Percentiles rank a stretch among this genome's conserved stretches.
Conservation (phyloP, 2,113 vertebrate genomes). For the Chionodraco myersi region DNA sequence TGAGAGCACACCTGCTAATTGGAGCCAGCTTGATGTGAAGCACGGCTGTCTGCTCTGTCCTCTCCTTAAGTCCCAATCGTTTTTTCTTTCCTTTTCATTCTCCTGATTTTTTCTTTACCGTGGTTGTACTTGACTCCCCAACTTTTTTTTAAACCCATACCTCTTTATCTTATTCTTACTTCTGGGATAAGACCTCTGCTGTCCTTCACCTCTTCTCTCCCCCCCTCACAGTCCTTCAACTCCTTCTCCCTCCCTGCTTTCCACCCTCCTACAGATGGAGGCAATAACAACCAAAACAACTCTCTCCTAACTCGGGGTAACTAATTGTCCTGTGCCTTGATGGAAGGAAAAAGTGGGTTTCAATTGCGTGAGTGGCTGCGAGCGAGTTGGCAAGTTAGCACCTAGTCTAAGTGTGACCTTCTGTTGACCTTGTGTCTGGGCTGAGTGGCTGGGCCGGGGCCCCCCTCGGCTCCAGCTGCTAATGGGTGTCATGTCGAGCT, state of each 20-base stretch:
- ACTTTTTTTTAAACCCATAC: slow-evolving; percentile 22
- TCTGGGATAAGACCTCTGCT: neutral
- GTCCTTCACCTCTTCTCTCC: slow-evolving; percentile 45
- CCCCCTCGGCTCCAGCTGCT: slow-evolving; percentile 76
- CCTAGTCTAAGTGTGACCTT: slow-evolving; percentile 90
- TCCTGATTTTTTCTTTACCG: slow-evolving; percentile 62
- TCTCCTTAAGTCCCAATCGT: slow-evolving; percentile 63
- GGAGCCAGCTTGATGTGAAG: slow-evolving; percentile 96
- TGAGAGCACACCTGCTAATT: slow-evolving; percentile 99
- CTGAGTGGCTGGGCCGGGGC: slow-evolving; percentile 52
- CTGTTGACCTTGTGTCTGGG: slow-evolving; percentile 78
- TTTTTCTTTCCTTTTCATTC: slow-evolving; percentile 28
- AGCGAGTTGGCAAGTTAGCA: slow-evolving; percentile 98
- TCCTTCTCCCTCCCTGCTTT: slow-evolving; percentile 56
- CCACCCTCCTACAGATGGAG: slow-evolving; percentile 82
- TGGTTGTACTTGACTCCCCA: slow-evolving; percentile 26
- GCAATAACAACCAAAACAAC: slow-evolving; percentile 64
- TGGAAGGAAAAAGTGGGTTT: slow-evolving; percentile 46
- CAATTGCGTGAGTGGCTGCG: slow-evolving; percentile 88
- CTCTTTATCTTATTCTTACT: neutral
- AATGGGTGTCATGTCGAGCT: slow-evolving; percentile 83
- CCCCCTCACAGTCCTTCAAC: slow-evolving; percentile 43
- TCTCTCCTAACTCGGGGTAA: slow-evolving; percentile 82
- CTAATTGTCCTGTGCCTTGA: slow-evolving; percentile 86
- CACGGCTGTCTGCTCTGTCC: slow-evolving; percentile 89